phyloP scores from a whole-genome alignment of 2,888 invertebrate species.

The Bombyx huttoni region DNA sequence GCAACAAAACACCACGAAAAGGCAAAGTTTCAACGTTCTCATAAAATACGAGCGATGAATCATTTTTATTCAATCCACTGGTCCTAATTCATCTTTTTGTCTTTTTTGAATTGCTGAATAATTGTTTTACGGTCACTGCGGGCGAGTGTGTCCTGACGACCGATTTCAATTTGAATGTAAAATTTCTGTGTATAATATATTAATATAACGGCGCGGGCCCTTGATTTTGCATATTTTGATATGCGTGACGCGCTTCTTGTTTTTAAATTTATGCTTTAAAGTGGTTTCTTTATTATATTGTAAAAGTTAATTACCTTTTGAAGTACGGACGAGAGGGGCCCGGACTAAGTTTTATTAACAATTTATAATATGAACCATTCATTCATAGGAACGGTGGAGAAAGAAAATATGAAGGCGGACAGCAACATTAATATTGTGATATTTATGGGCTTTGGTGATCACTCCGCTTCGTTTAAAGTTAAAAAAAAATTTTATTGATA shows the following conservation, averaged over 20 bases:
- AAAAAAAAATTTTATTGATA: too few species aligned
- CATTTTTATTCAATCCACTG: neutral
- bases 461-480: too few species aligned
- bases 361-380: too few species aligned
- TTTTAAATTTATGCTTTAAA: neutral
- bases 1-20: neutral
- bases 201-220: conserved; percentile 22
- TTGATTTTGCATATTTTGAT: conserved; percentile 33
- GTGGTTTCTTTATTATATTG: neutral
- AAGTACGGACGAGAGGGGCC: too few species aligned
- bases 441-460: too few species aligned
- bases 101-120: conserved; percentile 31
- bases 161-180: conserved; percentile 34
- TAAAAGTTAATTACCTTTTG: too few species aligned
- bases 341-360: too few species aligned
- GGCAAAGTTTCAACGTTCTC: neutral
- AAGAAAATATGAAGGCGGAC: too few species aligned
- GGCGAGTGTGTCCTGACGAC: conserved; percentile 21
- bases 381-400: too few species aligned
- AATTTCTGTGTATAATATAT: conserved; percentile 27
- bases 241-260: conserved; percentile 12
- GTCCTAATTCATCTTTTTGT: neutral
- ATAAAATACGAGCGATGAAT: neutral
- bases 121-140: conserved; percentile 29
- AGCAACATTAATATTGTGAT: too few species aligned